Base-by-base conservation (phyloP, 2,888 invertebrate genomes). In the Sussaba pulchella region DNA sequence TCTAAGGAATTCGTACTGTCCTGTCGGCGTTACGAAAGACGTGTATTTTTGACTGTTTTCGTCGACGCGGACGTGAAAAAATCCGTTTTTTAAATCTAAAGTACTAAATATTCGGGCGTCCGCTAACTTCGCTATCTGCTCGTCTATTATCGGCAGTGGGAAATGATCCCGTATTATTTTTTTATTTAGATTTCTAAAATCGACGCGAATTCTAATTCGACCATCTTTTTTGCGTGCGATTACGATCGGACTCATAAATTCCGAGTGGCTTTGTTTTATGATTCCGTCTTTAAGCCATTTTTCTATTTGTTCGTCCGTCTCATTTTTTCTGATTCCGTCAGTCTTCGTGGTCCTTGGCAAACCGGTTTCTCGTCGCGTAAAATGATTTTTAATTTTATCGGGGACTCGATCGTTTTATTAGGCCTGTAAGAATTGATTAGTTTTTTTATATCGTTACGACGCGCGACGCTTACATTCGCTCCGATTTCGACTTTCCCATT, bases 71-170 rank as follows among this genome's bases (percentile, higher is more conserved):
- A 87, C 85, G 69, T 87, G 86, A 45, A 84, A 86, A 75, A 86
- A 86, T 54, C 83, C 83, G 45, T 85, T 82, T 36, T 63, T 86
- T 6, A 87, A 61, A 66, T 88, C 87, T 0, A 88, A 36, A 0
- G 82, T 80, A 6, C 78, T 70, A 21, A 76, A 69, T n/a, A 69
- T 24, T 31, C 39, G 45, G 0, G 45, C 66, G 6, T 57, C 21
- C 17, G 21, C 57, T n/a, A 74, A 31, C 21, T 57, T 66, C 6
- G 17, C 57, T 10, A 74, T 54, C 19, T 77, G 63, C n/a, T 54
- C 57, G 19, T 73, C 59, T 41, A 54, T 69, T 43, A 43, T 19
- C 19, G 71, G 63, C 4, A 45, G 4, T 24, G 77, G 52, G 36
- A 59, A 74, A 6, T 66, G 45, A 47, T 74, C 57, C 10, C 47